Conservation (phyloP, 1,140 invertebrate species). For the Caerostris darwini region DNA sequence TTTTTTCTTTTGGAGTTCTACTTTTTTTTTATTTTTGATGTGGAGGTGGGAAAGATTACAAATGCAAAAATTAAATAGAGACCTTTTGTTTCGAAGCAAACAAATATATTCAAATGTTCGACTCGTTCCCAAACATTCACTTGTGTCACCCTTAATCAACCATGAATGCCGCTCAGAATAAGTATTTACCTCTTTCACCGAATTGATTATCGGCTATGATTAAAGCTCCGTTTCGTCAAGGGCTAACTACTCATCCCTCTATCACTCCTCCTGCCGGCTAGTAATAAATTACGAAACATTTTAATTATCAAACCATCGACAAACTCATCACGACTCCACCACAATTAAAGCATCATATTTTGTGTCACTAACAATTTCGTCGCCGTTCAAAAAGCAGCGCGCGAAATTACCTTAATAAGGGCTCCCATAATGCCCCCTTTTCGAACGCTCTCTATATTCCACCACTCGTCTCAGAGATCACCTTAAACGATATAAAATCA, state of each 20-base stretch:
- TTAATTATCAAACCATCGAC: background rate
- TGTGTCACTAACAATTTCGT: conserved; percentile 26
- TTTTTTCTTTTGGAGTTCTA: no score
- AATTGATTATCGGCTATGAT: no score
- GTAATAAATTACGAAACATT: conserved; percentile 14
- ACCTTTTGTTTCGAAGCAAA: no score
- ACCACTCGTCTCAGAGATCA: conserved; percentile 39
- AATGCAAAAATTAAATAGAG: no score
- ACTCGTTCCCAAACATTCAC: no score
- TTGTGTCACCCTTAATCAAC: no score
- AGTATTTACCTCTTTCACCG: no score
- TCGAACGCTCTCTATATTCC: background rate
- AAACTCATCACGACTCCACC: background rate
- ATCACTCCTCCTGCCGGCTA: background rate
- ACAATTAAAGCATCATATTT: conserved; percentile 35
- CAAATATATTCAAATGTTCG: no score
- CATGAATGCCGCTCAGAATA: no score
- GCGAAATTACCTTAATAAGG: conserved; percentile 59
- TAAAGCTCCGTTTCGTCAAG: background rate
- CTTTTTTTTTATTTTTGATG: no score
- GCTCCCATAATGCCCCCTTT: background rate
- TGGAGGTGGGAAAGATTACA: no score
- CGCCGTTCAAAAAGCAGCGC: background rate
- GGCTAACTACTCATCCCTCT: background rate
- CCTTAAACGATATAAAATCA: conserved; percentile 76